phyloP scores from a whole-genome alignment of 2,888 invertebrate genomes.

The Ypsolopha sequella region DNA sequence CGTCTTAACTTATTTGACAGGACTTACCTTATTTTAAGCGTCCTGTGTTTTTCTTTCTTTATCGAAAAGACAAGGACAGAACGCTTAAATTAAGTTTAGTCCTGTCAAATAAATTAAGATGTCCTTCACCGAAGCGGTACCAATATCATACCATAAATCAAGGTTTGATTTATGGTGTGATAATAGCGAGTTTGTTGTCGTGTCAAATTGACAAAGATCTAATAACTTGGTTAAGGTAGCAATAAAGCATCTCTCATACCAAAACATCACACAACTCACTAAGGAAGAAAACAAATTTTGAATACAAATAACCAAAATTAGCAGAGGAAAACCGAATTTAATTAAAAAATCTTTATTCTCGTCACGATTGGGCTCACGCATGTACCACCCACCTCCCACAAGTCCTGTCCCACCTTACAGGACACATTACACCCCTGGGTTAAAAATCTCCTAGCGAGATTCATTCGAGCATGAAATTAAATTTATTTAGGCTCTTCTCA shows the following conservation, averaged over 20 bases:
- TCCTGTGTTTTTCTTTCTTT: no score
- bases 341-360: background rate
- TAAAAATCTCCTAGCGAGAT: constrained; percentile 39
- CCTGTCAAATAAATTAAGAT: no score
- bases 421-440: constrained; percentile 19
- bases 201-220: no score
- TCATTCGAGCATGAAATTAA: constrained; percentile 53
- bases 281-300: background rate
- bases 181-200: background rate
- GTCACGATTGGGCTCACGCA: background rate
- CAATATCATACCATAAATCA: no score
- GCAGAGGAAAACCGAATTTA: no score
- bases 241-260: background rate
- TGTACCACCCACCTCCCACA: background rate
- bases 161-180: background rate
- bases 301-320: no score
- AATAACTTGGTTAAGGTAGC: no score
- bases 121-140: no score
- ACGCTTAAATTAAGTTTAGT: no score
- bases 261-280: background rate
- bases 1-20: no score
- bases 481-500: constrained; percentile 62
- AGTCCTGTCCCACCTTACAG: background rate
- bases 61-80: no score
- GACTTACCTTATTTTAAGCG: no score